Conservation (phyloP, 2,113 vertebrate genomes). For the Cyanoliseus patagonus region DNA sequence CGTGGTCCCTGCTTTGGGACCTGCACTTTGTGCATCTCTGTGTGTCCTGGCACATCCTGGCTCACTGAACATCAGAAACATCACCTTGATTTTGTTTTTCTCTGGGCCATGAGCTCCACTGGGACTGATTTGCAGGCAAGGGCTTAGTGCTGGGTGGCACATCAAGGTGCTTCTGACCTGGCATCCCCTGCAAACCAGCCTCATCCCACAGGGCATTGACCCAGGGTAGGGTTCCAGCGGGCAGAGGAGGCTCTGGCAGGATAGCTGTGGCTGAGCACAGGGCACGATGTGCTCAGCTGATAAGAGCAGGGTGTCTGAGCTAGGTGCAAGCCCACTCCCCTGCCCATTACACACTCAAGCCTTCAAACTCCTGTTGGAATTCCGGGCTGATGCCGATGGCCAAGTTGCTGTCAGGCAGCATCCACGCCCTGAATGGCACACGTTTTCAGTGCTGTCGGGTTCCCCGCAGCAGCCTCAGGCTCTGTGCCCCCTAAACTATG, state of each 20-base stretch:
- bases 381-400: accelerated
- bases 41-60: background rate
- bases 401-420: background rate
- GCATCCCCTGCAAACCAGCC: background rate
- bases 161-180: background rate
- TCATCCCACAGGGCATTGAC: background rate
- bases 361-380: background rate
- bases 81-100: accelerated
- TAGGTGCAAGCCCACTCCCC: accelerated
- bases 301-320: background rate
- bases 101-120: background rate
- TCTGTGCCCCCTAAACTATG: background rate
- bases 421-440: accelerated
- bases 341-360: accelerated
- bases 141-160: background rate
- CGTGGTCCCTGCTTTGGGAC: background rate
- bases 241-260: background rate
- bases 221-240: accelerated
- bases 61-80: background rate
- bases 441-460: accelerated
- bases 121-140: background rate
- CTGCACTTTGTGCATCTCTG: background rate
- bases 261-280: background rate
- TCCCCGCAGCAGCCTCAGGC: background rate
- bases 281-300: accelerated